Evolutionary conservation across 2,888 invertebrate species (phyloP), one percentile per base, ranked within the genome.

Genomic region (Phaonia tiefii): DNA sequence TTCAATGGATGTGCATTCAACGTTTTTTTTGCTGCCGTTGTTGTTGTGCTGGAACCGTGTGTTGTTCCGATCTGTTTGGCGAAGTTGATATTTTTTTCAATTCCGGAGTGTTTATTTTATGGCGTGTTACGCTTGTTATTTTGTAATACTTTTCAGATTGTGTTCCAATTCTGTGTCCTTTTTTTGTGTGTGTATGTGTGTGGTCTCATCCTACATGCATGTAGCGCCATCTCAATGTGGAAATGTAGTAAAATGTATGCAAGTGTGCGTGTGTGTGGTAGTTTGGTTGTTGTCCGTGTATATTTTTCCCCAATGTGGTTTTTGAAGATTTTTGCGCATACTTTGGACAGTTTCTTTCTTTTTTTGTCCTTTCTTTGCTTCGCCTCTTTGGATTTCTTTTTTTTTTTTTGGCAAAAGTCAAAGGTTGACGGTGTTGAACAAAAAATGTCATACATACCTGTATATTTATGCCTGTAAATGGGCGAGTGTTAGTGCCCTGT

Each of bases 101-200:
- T 81, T 81, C 58, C 75, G 67, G 78, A 73, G 78, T 81, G 78
- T 81, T 81, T 81, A 81, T 81, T 78, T 81, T 81, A 78, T 69
- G 81, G 78, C 75, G 69, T 81, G 75, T 75, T 78, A 81, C 78
- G 72, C 56, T 81, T 81, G 78, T 67, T 72, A 75, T 81, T 78
- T 81, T 75, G 75, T 81, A 81, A 81, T 81, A 81, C 75, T 78
- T 78, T 81, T 81, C 56, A 81, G 49, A 72, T 81, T 78, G 67
- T 75, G 81, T 65, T 72, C 69, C 49, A 81, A 72, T 75, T 31
- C 31, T 3, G 31, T 31, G 31, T 31, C 31, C 31, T 31, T 81
- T 76, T 79, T 71, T 42, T 22, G 15, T 56, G 22, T 8, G n/a
- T n/a, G 31, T 8, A 20, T 15, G 1, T 49, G 49, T 51, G 51